Base-by-base conservation (phyloP, 2,888 invertebrate genomes). In the Melinaea marsaeus region DNA sequence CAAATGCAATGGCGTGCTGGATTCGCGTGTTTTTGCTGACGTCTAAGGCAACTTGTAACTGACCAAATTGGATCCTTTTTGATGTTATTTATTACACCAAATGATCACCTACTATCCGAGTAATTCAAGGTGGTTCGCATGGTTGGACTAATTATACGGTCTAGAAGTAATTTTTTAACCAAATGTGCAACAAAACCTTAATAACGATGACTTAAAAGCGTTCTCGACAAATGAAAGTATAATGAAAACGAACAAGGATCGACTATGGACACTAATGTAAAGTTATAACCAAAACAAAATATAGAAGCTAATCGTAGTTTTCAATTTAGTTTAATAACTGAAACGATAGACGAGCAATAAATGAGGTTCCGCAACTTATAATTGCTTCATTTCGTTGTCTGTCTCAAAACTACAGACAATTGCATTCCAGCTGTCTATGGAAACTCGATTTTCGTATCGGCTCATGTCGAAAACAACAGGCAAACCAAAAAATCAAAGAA, bases 301-400 rank as follows among this genome's bases (percentile, higher is more conserved):
- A 7, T 42, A 42, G 7, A 42, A 79, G 77, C 75, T 65, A 76
- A 85, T 85, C 83, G 84, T 81, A 84, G 83, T 84, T 85, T 82
- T 78, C 83, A 78, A 79, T 86, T 83, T 79, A 76, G 81, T 88
- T 86, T 86, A 88, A 86, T 84, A 83, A 85, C 83, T 78, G 79
- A 77, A 80, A 79, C 86, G 86, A 89, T 88, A 88, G 88, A 86
- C 86, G 85, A 79, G 86, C 84, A 84, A 90, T 90, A 88, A 88
- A 88, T 86, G 87, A 86, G 82, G 79, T 83, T 81, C 82, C 80
- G 73, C 78, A 89, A 90, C 88, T 89, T 90, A 87, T 89, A 90
- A 90, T 89, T 89, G 89, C 88, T 88, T 88, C 84, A 88, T 90
- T 89, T 84, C 83, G 83, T 81, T 82, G 81, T 81, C 75, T 69